Conservation (phyloP, 2,888 invertebrate genomes). For the Agrotis clavis region DNA sequence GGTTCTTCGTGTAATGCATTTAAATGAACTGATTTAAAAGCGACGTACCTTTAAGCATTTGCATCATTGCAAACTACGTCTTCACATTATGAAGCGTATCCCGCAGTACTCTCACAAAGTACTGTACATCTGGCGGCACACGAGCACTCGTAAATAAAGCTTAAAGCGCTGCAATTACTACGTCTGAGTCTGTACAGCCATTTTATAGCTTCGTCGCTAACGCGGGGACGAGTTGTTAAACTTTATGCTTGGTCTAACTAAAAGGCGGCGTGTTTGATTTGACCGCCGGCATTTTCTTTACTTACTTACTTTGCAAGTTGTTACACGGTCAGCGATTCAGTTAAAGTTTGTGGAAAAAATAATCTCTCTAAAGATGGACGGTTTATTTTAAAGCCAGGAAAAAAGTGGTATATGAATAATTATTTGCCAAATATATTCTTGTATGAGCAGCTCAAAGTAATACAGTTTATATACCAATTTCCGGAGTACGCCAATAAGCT, state of each 20-base stretch:
- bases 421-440: slow-evolving; percentile 1
- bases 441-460: slow-evolving; percentile 24
- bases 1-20: slow-evolving; percentile 43
- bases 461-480: slow-evolving; percentile 26
- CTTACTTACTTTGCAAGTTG: slow-evolving; percentile 18
- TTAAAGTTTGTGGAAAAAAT: slow-evolving; percentile 12
- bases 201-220: slow-evolving; percentile 60
- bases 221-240: slow-evolving; percentile 60
- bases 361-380: background rate
- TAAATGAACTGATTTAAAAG: slow-evolving; percentile 43
- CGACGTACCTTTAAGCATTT: slow-evolving; percentile 20
- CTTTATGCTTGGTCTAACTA: slow-evolving; percentile 51
- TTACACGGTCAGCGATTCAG: slow-evolving; percentile 8
- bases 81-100: slow-evolving; percentile 32
- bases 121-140: slow-evolving; percentile 51
- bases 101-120: slow-evolving; percentile 28
- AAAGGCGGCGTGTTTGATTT: slow-evolving; percentile 17
- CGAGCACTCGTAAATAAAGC: slow-evolving; percentile 62
- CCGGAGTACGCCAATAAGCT: slow-evolving; percentile 29
- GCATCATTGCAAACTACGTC: slow-evolving; percentile 25
- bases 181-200: slow-evolving; percentile 53
- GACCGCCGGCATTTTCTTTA: slow-evolving; percentile 33
- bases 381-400: background rate
- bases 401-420: slow-evolving; percentile 2
- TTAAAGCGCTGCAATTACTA: slow-evolving; percentile 63